Conservation (phyloP, 2,113 vertebrate species). For the Phaethon lepturus region DNA sequence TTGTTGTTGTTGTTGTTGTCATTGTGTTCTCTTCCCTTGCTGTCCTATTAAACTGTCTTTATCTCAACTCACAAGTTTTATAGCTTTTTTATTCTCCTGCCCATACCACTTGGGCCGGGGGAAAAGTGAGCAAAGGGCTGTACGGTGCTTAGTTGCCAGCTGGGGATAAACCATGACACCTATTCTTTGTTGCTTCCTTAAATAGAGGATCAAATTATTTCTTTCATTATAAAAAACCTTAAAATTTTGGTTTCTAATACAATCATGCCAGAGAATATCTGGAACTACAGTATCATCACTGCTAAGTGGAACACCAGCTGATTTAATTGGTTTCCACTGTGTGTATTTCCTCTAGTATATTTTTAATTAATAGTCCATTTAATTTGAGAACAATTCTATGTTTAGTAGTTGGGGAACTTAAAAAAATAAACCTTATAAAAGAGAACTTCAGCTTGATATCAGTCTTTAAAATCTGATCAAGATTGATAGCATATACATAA, state of each 20-base stretch:
- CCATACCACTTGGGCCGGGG: too few relatives aligned
- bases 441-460: background rate
- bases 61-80: too few relatives aligned
- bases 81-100: too few relatives aligned
- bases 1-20: too few relatives aligned
- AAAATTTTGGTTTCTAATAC: background rate
- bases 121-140: too few relatives aligned
- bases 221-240: background rate
- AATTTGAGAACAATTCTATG: background rate
- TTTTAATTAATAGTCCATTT: background rate
- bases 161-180: too few relatives aligned
- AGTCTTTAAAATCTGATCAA: background rate
- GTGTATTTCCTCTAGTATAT: background rate
- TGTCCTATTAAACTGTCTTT: too few relatives aligned
- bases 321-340: background rate
- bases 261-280: background rate
- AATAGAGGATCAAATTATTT: background rate
- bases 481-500: background rate
- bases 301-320: background rate
- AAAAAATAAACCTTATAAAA: background rate
- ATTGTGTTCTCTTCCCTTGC: too few relatives aligned
- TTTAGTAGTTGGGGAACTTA: background rate
- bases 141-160: too few relatives aligned
- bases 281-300: background rate
- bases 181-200: background rate